Percentiles rank a stretch among this genome's conserved stretches.
Conservation (phyloP, 2,113 vertebrate species). For the Elaphurus davidianus region DNA sequence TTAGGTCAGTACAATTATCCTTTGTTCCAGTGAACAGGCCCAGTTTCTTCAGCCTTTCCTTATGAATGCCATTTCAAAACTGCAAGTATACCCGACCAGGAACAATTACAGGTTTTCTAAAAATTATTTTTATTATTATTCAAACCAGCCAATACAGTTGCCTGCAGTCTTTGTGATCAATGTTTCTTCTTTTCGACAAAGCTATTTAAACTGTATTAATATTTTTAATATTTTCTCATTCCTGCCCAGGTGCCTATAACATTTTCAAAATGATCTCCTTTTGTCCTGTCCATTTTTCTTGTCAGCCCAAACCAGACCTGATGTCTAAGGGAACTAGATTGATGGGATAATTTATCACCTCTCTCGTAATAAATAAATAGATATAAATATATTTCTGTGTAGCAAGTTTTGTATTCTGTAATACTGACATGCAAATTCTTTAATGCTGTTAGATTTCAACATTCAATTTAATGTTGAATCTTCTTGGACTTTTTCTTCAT, state of each 20-base stretch:
- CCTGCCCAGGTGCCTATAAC: slow-evolving; percentile 50
- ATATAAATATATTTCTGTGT: background rate
- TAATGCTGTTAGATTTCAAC: background rate
- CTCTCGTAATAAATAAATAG: slow-evolving; percentile 2
- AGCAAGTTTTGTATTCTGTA: background rate
- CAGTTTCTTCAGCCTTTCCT: slow-evolving; percentile 71
- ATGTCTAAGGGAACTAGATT: slow-evolving; percentile 26
- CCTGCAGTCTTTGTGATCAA: slow-evolving; percentile 72
- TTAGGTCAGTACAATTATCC: slow-evolving; percentile 82
- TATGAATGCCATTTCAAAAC: slow-evolving; percentile 64
- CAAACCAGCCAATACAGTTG: slow-evolving; percentile 61
- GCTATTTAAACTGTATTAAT: slow-evolving; percentile 74
- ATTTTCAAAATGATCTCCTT: slow-evolving; percentile 59
- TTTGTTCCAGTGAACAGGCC: slow-evolving; percentile 76
- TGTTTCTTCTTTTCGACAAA: slow-evolving; percentile 73
- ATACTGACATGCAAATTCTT: background rate
- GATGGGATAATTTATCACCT: background rate
- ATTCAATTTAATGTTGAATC: background rate
- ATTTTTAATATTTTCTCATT: slow-evolving; percentile 71
- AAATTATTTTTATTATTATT: slow-evolving; percentile 22
- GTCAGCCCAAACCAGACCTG: slow-evolving; percentile 47
- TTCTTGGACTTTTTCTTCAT: background rate
- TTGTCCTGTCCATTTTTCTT: slow-evolving; percentile 53
- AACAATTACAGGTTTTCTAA: slow-evolving; percentile 68
- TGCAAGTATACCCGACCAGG: slow-evolving; percentile 43